Conservation (phyloP, 2,888 invertebrate species). For the Graphium colonna region DNA sequence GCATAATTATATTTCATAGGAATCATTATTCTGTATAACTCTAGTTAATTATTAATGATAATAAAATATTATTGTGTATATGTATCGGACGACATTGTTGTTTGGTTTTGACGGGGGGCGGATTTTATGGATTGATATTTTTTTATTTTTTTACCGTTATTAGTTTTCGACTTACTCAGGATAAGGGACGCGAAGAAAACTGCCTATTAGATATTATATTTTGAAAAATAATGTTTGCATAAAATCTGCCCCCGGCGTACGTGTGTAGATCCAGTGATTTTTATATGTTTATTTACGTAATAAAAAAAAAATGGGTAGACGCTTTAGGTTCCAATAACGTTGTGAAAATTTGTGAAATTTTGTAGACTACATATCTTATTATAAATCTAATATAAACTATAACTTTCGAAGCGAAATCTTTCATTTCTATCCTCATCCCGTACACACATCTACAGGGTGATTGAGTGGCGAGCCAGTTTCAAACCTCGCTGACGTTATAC, state of each 20-base stretch:
- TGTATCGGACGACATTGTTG: conserved; percentile 57
- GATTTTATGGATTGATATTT: conserved; percentile 76
- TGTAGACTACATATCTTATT: conserved; percentile 81
- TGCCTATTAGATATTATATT: conserved; percentile 79
- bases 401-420: conserved; percentile 71
- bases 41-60: conserved; percentile 80
- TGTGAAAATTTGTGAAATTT: conserved; percentile 81
- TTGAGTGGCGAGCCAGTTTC: background rate
- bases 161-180: conserved; percentile 75
- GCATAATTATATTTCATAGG: conserved; percentile 82
- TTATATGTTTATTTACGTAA: conserved; percentile 79
- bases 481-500: background rate
- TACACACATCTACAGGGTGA: background rate
- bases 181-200: conserved; percentile 69
- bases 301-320: conserved; percentile 79
- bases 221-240: conserved; percentile 76
- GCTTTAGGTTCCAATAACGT: conserved; percentile 80
- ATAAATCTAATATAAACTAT: conserved; percentile 81
- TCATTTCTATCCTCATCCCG: conserved; percentile 43
- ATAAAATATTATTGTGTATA: conserved; percentile 72
- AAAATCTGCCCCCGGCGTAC: conserved; percentile 70
- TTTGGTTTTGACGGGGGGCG: conserved; percentile 65
- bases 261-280: conserved; percentile 69
- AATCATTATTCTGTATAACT: conserved; percentile 81
- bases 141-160: conserved; percentile 81